Base-by-base conservation (phyloP, 2,797 vertebrate genomes). In the Oreochromis mossambicus region DNA sequence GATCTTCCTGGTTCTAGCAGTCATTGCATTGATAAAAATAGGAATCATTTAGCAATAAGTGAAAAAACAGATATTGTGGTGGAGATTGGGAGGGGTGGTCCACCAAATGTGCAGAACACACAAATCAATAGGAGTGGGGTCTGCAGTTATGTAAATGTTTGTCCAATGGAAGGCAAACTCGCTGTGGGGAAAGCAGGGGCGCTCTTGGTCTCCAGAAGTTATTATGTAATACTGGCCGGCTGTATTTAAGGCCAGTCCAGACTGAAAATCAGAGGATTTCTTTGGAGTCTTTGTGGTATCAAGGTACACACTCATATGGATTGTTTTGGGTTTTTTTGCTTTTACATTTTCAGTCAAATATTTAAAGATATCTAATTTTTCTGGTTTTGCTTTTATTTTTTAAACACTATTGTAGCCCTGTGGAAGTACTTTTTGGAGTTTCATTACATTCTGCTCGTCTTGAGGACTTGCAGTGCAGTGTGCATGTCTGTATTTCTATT, bases 91-190 rank as follows among this genome's bases (percentile, higher is more conserved):
- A 26, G 70, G 66, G 81, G 73, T 24, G 66, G 77, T 32, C 34
- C 61, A 81, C 80, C 84, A 90, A 91, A 83, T 77, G 78, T 87
- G 80, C 86, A 83, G 19, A 83, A 87, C 89, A 73, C 80, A 89
- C 87, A 88, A 89, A 92, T 92, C 91, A 92, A 90, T 89, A 61
- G 81, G 41, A 81, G 58, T 19, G 15, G 48, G 75, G 55, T 36
- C 82, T 77, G 52, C 54, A 81, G 91, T 96, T 96, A 94, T 84
- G 94, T 91, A 96, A 96, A 95, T 88, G 83, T 87, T 92, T 90
- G 63, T 92, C 92, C 94, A 95, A 93, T 95, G 85, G 91, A 89
- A 90, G 55, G 70, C 70, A 34, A 58, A 88, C 80, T 56, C 48
- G 80, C 80, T 55, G 79, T 82, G 77, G 84, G 85, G 86, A 75